Evolutionary conservation across 2,113 vertebrate species (phyloP).

Genomic region (Athene noctua): DNA sequence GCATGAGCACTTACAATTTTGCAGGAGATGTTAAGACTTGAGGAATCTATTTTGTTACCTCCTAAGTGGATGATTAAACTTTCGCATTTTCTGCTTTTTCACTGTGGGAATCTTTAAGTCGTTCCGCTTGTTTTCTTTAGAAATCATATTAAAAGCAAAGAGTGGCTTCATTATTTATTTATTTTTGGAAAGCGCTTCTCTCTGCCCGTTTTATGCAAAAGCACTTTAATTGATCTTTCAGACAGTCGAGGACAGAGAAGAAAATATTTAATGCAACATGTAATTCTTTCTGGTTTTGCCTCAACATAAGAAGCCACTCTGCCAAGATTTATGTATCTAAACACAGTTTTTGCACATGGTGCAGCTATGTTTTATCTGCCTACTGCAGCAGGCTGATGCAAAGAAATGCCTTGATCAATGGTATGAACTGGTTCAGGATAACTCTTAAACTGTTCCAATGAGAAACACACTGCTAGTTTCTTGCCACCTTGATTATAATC

Average conservation of each 20-base stretch:
- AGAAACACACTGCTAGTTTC: neutral
- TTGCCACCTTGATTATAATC: neutral
- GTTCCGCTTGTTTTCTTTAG: neutral
- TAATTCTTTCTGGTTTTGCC: slow-evolving; percentile 10
- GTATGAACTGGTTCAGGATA: neutral
- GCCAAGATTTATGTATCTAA: neutral
- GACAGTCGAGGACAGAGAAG: neutral
- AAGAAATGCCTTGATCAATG: neutral
- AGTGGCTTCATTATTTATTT: neutral
- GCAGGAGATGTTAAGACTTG: neutral
- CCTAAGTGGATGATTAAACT: slow-evolving; percentile 6
- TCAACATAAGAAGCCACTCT: slow-evolving; percentile 22
- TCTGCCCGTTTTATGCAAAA: neutral
- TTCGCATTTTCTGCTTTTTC: neutral
- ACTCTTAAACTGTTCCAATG: neutral
- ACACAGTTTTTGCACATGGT: neutral
- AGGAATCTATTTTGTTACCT: neutral
- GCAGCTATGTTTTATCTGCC: slow-evolving; percentile 21
- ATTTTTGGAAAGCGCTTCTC: neutral
- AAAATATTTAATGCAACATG: neutral
- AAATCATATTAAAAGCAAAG: neutral
- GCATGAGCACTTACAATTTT: neutral
- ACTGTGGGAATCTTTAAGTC: neutral
- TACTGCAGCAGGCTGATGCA: neutral
- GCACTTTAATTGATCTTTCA: slow-evolving; percentile 28